Base-by-base conservation (phyloP, 2,113 vertebrate genomes). In the Seriola rivoliana region DNA sequence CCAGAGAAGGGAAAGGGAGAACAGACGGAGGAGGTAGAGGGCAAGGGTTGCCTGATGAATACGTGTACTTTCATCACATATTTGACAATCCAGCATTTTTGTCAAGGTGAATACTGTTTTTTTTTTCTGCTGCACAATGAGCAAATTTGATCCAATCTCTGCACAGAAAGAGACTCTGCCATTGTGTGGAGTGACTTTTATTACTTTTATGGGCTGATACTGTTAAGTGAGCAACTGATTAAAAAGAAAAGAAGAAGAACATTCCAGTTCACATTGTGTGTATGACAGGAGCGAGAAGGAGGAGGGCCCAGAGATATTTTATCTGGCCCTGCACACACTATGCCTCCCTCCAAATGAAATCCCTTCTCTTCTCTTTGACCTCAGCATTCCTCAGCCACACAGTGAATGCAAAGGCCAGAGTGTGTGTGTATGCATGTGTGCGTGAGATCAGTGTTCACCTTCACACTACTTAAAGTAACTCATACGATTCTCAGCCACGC, bases 331-430 rank as follows among this genome's bases (percentile, higher is more conserved):
- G 76, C 64, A 66, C 50, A 63, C 71, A 59, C 55, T 55, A 21
- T 23, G 46, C 65, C 80, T 85, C 82, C 81, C 70, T 76, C 66
- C 66, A 80, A 82, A 90, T 85, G 90, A 85, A 91, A 86, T 92
- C 85, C 88, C 92, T 78, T 81, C 81, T 81, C 83, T 89, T 85
- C 12, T 75, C 62, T 91, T 90, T 91, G 92, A 88, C 89, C 90
- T 89, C 75, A 58, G 52, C 87, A 92, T 93, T 93, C 91, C 84
- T 88, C 50, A 21, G 75, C 73, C 67, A 70, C 29, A 29, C 62
- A 77, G 58, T 85, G 76, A 89, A 82, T 75, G 71, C 86, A 64
- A 46, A 84, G 82, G 85, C 72, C 74, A 80, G 17, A 6, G 68
- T 42, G 44, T 36, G 60, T 79, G 32, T 40, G 50, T 3, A 17